phyloP scores from a whole-genome alignment of 2,888 invertebrate species.

The Ctena decussata region DNA sequence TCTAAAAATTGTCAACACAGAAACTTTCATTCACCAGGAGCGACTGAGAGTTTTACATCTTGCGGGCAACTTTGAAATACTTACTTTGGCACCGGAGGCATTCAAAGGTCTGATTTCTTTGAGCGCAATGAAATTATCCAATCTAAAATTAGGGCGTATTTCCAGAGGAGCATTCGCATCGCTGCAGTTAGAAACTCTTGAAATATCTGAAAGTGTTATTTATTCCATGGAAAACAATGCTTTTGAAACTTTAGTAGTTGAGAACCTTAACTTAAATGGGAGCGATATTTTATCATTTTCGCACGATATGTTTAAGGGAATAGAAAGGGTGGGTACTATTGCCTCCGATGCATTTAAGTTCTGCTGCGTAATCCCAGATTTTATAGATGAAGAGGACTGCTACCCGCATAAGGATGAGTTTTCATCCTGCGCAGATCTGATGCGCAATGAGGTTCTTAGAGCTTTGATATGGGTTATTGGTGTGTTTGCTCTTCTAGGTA shows the following conservation, averaged over 20 bases:
- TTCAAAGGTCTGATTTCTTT: background rate
- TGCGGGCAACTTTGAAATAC: background rate
- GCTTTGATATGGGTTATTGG: slow-evolving; percentile 24
- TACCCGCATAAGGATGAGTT: background rate
- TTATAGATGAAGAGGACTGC: background rate
- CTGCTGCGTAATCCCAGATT: background rate
- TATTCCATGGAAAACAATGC: background rate
- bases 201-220: background rate
- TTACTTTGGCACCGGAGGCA: background rate
- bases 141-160: background rate
- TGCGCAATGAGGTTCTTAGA: slow-evolving; percentile 21
- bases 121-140: background rate
- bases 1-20: background rate
- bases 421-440: background rate
- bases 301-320: background rate
- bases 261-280: background rate
- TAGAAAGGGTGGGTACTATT: background rate
- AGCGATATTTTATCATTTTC: background rate
- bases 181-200: background rate
- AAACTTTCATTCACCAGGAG: background rate
- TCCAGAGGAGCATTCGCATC: background rate
- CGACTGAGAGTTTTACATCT: background rate
- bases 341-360: background rate
- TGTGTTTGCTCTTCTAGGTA: background rate
- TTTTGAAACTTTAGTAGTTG: background rate